Conservation (phyloP, 2,797 vertebrate species). For the Chelon labrosus region DNA sequence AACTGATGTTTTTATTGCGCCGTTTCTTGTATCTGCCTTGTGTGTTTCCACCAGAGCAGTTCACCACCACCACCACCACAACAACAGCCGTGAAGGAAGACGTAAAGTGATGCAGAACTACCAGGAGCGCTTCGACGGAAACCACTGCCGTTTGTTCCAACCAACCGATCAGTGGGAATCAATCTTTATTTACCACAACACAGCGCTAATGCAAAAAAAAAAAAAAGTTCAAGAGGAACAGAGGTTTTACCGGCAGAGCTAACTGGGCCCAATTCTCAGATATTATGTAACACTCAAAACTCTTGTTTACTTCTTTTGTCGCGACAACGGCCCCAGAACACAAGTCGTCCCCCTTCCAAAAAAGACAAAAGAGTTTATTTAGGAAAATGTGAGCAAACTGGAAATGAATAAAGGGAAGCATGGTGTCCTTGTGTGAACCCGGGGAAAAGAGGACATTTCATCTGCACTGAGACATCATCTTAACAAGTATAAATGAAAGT, state of each 20-base stretch:
- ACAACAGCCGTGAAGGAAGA: background rate
- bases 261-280: conserved; percentile 25
- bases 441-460: background rate
- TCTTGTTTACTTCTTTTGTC: conserved; percentile 45
- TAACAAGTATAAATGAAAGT: conserved; percentile 9
- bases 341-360: conserved; percentile 33
- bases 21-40: conserved; percentile 10
- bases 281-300: conserved; percentile 42
- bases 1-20: background rate
- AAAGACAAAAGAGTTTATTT: conserved; percentile 52
- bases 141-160: conserved; percentile 5
- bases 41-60: conserved; percentile 16
- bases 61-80: background rate
- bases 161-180: conserved; percentile 22
- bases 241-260: conserved; percentile 24
- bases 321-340: conserved; percentile 29
- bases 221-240: conserved; percentile 28
- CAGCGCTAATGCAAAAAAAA: conserved; percentile 33
- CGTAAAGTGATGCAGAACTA: conserved; percentile 6
- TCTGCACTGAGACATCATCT: background rate
- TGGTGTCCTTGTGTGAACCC: conserved; percentile 20
- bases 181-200: conserved; percentile 41
- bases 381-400: conserved; percentile 14
- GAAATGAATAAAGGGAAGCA: conserved; percentile 25
- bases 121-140: conserved; percentile 13